Percentiles rank a stretch among this genome's conserved stretches.
phyloP scores from a whole-genome alignment of 2,888 invertebrate species.

The Tipula lateralis region DNA sequence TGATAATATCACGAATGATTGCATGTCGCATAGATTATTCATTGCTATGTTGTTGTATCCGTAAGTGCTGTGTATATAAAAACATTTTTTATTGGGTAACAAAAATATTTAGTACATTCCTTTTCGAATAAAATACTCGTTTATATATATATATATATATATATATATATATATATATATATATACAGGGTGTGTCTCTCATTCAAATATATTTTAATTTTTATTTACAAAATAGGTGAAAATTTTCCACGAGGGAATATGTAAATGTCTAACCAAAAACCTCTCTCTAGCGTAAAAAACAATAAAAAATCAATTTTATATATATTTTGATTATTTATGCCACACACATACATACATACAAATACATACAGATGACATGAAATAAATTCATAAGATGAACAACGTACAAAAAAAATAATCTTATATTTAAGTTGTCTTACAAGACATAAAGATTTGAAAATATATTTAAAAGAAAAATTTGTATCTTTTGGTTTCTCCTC shows the following conservation, averaged over 20 bases:
- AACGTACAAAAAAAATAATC: not conserved
- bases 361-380: not conserved
- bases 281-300: not conserved
- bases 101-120: not conserved
- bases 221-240: not conserved
- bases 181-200: too few species aligned
- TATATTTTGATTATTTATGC: not conserved
- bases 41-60: not conserved
- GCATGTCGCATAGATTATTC: conserved; percentile 31
- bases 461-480: not conserved
- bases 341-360: not conserved
- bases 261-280: not conserved
- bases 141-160: not conserved
- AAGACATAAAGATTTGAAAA: not conserved
- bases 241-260: not conserved
- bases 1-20: conserved; percentile 33
- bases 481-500: not conserved
- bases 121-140: not conserved
- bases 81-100: not conserved
- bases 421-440: not conserved
- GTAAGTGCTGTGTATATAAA: not conserved
- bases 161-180: not conserved
- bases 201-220: not conserved
- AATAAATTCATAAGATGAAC: not conserved
- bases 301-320: not conserved